Evolutionary conservation across 1,140 invertebrate species (phyloP), one percentile per base, ranked within the genome.

Genomic region (Nautilus pompilius): DNA sequence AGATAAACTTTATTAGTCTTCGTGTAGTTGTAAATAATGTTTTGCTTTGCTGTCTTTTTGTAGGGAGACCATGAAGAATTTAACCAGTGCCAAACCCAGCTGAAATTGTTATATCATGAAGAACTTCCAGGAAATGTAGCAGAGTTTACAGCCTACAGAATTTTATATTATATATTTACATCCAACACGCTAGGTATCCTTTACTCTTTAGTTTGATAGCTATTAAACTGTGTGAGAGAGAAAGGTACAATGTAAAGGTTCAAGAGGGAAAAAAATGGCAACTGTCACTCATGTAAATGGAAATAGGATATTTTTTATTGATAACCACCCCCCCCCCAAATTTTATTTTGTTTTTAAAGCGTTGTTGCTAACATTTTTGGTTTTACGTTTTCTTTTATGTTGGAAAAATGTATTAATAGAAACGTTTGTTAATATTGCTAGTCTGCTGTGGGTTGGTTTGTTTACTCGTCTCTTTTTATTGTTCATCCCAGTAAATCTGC

Each of bases 81-180:
- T 78, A 99, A 99, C 86, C 96, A 99, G 80, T 99, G 96, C 82
- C 96, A 99, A 84, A 96, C 95, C 41, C 96, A 99, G 84, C 84
- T 99, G 29, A 93, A 93, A 86, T 91, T 93, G 85, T 85, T 99
- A 10, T 98, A 82, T 63, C 60, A 69, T 36, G 76, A 82, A 59
- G 80, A 72, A 29, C 65, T 74, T 17, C 49, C 61, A 28, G 77
- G 76, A 10, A 76, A 78, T 62, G 60, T 66, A 32, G 34, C 90
- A 64, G 96, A 99, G 84, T 99, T 99, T 82, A 91, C 90, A 41
- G 93, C 94, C 59, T 99, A 99, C 84, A 88, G 87, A 63, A 94
- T 99, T 80, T 84, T 99, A 8, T 99, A 99, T 82, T 98, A 95
- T 75, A 95, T 99, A 64, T 98, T 95, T 75, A 97, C 95, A 6